Conservation (phyloP, 2,797 vertebrate species). For the Microctenopoma stevenorrisi region DNA sequence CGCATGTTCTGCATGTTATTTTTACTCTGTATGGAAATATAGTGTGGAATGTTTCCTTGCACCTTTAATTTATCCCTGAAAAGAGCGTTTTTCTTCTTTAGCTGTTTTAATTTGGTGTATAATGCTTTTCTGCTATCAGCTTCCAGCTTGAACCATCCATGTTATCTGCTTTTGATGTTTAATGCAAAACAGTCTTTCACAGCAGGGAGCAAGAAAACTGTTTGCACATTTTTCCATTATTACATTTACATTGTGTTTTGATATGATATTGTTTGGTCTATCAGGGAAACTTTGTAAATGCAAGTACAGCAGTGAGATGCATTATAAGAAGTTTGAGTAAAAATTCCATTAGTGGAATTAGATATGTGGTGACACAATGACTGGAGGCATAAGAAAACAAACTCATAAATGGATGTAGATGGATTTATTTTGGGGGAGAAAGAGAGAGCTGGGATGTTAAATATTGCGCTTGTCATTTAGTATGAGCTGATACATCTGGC, state of each 20-base stretch:
- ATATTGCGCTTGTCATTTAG: background rate
- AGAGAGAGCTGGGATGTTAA: background rate
- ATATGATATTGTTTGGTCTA: background rate
- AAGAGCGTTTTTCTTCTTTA: background rate
- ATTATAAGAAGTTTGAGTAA: background rate
- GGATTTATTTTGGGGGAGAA: background rate
- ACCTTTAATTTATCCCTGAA: background rate
- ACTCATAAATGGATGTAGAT: background rate
- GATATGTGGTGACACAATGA: background rate
- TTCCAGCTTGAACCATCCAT: background rate
- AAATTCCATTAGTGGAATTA: background rate
- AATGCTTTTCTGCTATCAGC: background rate
- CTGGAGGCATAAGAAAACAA: background rate
- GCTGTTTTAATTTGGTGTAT: background rate
- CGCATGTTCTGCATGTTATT: background rate
- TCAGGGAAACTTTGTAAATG: background rate
- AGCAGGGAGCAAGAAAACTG: background rate
- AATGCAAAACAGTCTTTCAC: background rate
- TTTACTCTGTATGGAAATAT: background rate
- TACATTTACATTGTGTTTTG: background rate
- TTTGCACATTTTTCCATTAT: background rate
- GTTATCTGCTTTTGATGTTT: background rate
- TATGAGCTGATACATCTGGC: background rate
- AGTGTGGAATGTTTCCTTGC: background rate
- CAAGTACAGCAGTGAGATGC: background rate